Base-by-base conservation (phyloP, 2,113 vertebrate genomes). In the Pseudolaguvia tuberculata region DNA sequence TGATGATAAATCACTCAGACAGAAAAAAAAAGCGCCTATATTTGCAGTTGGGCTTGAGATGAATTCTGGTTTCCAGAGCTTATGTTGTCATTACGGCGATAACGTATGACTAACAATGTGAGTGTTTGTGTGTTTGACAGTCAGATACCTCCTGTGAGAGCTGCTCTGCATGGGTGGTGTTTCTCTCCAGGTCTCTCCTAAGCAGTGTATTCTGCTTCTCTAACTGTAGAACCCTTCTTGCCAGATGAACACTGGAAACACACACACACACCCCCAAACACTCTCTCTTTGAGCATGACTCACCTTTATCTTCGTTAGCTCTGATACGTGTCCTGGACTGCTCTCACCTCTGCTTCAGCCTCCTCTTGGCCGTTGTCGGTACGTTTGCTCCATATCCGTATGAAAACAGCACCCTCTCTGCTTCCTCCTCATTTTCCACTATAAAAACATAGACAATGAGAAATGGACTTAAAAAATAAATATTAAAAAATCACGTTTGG, bases 361-460 rank as follows among this genome's bases (percentile, higher is more conserved):
- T 88, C 76, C 96, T 92, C 84, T 92, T 98, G 76, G 96, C 95
- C 15, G 96, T 97, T 67, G 96, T 98, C 74, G 97, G 96, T 84
- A 99, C 92, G 76, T 99, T 98, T 68, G 96, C 96, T 71, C 96
- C 96, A n/a, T 98, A 98, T 11, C 96, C 97, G 14, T 96, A 98
- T 0, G 96, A 96, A 84, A 95, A 98, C 48, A 99, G 90, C 82
- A 99, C 91, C 75, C 95, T 93, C 90, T 99, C 97, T 67, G 96
- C 95, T 70, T 98, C 97, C 48, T 90, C 91, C 87, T 96, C 95
- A 85, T 94, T 88, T 86, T 95, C 95, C 88, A 98, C 97, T 98
- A 85, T 27, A 84, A 87, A n/a, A 89, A 61, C 21, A 58, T 8
- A 5, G 11, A 79, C 83, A 79, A 84, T 8, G 17, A 81, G n/a